phyloP scores from a whole-genome alignment of 2,113 vertebrate species.

The Manacus vitellinus region DNA sequence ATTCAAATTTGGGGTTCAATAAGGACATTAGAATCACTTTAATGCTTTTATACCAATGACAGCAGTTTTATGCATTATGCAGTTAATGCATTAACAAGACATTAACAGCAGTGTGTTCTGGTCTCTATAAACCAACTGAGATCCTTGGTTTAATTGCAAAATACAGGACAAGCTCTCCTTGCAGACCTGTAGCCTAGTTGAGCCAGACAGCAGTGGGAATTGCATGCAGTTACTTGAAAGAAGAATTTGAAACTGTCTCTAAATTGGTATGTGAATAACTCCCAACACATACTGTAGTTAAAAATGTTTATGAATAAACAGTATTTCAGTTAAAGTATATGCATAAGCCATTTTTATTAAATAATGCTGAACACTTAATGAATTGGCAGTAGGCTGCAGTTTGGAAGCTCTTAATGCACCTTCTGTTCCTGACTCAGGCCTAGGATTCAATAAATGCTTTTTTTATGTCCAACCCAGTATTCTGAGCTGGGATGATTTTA shows the following conservation, averaged over 20 bases:
- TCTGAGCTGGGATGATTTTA: conserved; percentile 76
- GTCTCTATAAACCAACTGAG: not conserved
- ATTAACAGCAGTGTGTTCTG: not conserved
- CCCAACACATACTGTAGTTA: conserved; percentile 31
- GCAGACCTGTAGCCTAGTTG: not conserved
- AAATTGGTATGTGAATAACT: conserved; percentile 25
- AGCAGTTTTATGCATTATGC: not conserved
- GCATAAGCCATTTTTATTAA: conserved; percentile 63
- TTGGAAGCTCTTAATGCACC: conserved; percentile 71
- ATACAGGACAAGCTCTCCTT: not conserved
- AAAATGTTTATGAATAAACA: conserved; percentile 62
- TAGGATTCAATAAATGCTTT: conserved; percentile 73
- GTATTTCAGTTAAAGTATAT: conserved; percentile 42
- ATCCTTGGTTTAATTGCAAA: not conserved
- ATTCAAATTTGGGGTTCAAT: not conserved
- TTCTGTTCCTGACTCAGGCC: conserved; percentile 71
- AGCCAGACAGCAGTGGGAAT: not conserved
- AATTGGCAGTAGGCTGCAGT: conserved; percentile 50
- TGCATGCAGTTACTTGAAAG: not conserved
- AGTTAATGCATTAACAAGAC: not conserved
- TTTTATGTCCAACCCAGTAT: conserved; percentile 72
- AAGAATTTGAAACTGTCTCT: not conserved
- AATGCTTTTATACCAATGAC: not conserved
- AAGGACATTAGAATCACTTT: not conserved
- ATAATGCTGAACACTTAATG: conserved; percentile 66